Percentiles rank a stretch among this genome's conserved stretches.
These are phyloP conservation scores for Drosophila prolongata DNA, from an alignment of 2,888 invertebrate genomes.

Conservation along the genomic window DNA sequence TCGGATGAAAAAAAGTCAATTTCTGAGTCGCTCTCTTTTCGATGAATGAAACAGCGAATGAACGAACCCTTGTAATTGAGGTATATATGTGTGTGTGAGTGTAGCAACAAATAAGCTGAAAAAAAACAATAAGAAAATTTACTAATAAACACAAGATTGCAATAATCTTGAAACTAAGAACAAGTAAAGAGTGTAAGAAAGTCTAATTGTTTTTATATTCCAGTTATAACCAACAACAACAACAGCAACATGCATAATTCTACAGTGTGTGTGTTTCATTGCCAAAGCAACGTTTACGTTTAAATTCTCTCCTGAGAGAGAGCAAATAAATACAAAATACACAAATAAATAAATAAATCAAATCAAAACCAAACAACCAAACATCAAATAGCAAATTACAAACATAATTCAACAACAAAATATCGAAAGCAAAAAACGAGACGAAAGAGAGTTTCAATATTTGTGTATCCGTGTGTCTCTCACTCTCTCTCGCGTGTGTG, in stretches of 20 bases:
- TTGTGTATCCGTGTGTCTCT: slow-evolving; percentile 46
- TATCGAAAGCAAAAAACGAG: slow-evolving; percentile 34
- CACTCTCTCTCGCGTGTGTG: slow-evolving; percentile 26
- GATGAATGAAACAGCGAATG: slow-evolving; percentile 63
- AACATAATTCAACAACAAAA: slow-evolving; percentile 44
- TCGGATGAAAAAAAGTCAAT: slow-evolving; percentile 70
- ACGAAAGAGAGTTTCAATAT: slow-evolving; percentile 33
- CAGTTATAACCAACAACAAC: slow-evolving; percentile 29
- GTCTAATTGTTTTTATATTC: slow-evolving; percentile 24
- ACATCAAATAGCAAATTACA: slow-evolving; percentile 41
- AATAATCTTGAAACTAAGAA: neutral
- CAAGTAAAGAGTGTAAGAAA: neutral
- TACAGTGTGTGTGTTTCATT: slow-evolving; percentile 51
- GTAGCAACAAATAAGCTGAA: slow-evolving; percentile 68
- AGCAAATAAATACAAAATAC: slow-evolving; percentile 36
- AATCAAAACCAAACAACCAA: slow-evolving; percentile 46
- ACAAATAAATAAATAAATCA: slow-evolving; percentile 33
- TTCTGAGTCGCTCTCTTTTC: slow-evolving; percentile 51
- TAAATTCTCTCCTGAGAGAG: slow-evolving; percentile 11
- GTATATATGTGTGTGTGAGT: slow-evolving; percentile 45
- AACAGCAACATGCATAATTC: slow-evolving; percentile 51
- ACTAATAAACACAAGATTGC: slow-evolving; percentile 41
- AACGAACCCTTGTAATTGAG: slow-evolving; percentile 72
- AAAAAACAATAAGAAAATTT: slow-evolving; percentile 64
- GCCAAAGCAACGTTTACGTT: slow-evolving; percentile 49